A percentile compares a stretch with the other conserved stretches of the same genome.
Evolutionary conservation across 23 tunicate species (phyloP).

Genomic region (Diplosoma virens): DNA sequence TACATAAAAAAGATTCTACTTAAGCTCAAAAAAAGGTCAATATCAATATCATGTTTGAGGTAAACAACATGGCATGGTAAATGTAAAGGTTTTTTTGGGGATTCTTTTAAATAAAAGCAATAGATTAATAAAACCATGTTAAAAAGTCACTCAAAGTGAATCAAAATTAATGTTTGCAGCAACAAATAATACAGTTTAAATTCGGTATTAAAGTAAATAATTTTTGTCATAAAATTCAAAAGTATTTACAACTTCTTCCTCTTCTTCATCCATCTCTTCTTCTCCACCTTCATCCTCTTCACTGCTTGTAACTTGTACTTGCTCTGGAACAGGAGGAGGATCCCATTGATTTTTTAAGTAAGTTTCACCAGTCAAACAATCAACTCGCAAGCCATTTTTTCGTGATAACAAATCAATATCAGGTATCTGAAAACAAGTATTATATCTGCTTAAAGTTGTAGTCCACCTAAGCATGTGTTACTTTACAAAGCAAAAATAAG

Average conservation of each 20-base stretch:
- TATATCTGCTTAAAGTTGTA: not conserved
- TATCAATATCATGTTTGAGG: no score
- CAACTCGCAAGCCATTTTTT: conserved; percentile 58
- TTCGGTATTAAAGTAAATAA: no score
- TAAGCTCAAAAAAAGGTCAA: no score
- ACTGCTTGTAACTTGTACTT: not conserved
- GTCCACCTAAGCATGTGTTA: no score
- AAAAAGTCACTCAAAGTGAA: no score
- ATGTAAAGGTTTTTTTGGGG: no score
- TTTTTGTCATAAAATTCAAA: not conserved
- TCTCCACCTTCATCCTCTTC: conserved; percentile 51
- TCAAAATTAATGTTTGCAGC: no score
- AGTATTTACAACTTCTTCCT: conserved; percentile 51
- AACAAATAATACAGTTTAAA: no score
- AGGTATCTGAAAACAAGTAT: conserved; percentile 48
- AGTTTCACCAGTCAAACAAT: conserved; percentile 69
- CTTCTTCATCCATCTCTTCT: conserved; percentile 63
- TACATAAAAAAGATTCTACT: not conserved
- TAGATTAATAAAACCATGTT: no score
- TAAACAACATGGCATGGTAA: no score
- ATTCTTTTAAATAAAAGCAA: no score
- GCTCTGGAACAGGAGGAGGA: not conserved
- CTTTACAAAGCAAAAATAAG: no score
- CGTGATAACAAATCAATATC: conserved; percentile 54
- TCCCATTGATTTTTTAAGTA: conserved; percentile 56